phyloP scores from a whole-genome alignment of 1,140 invertebrate species.

The Nebria ingens region DNA sequence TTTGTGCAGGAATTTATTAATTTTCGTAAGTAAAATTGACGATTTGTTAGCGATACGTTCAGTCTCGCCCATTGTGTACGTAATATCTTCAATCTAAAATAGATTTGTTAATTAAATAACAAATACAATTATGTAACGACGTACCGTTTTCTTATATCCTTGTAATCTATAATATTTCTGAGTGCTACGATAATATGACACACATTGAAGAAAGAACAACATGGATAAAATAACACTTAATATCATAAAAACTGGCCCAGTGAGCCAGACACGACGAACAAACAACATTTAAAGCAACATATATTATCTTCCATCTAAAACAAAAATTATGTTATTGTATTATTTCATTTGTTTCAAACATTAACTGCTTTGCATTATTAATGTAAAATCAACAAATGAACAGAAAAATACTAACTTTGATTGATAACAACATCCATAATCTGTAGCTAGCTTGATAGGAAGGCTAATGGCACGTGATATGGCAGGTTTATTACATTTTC shows the following conservation, averaged over 20 bases:
- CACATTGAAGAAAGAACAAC: not conserved
- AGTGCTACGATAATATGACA: not conserved
- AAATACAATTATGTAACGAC: not conserved
- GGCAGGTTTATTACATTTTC: too few relatives aligned
- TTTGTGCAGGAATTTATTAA: not conserved
- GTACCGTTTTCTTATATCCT: slow-evolving; percentile 23
- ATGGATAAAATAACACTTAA: not conserved
- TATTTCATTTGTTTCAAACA: too few relatives aligned
- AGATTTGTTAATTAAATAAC: not conserved
- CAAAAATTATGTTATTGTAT: too few relatives aligned
- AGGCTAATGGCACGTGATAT: too few relatives aligned
- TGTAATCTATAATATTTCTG: slow-evolving; percentile 32
- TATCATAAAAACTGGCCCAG: not conserved
- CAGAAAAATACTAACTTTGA: not conserved
- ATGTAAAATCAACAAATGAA: too few relatives aligned
- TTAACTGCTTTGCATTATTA: too few relatives aligned
- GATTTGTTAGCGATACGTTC: not conserved
- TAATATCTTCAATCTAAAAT: not conserved
- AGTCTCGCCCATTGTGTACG: not conserved
- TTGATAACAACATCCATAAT: not conserved
- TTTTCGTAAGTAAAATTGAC: not conserved
- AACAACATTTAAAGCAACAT: not conserved
- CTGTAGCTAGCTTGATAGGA: not conserved
- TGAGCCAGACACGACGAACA: not conserved
- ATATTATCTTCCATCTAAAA: slow-evolving; percentile 7